Evolutionary conservation across 2,797 vertebrate genomes (phyloP).

Genomic region (Leucoraja ocellata): DNA sequence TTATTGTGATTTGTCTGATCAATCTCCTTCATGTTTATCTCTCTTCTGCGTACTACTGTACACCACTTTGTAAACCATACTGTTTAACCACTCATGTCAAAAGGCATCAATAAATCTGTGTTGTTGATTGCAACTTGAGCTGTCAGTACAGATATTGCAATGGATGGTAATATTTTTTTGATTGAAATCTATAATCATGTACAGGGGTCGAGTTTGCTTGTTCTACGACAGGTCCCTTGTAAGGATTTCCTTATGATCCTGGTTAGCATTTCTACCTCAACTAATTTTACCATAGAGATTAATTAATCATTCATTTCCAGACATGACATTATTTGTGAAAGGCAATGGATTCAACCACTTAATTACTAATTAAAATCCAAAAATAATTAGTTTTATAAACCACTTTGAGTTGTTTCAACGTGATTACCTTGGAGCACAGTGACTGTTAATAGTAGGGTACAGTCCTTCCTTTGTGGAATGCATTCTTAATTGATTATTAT

Average conservation of each 20-base stretch:
- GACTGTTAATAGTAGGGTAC: background rate
- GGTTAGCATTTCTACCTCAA: background rate
- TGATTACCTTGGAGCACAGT: background rate
- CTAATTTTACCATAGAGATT: background rate
- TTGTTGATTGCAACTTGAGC: background rate
- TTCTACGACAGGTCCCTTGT: background rate
- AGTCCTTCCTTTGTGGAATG: background rate
- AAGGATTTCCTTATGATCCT: background rate
- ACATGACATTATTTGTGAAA: background rate
- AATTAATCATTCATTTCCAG: background rate
- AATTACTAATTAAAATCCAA: background rate
- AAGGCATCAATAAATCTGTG: background rate
- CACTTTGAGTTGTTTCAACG: background rate
- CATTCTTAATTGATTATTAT: background rate
- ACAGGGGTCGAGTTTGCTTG: background rate
- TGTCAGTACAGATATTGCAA: background rate
- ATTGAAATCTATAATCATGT: background rate
- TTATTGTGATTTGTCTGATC: background rate
- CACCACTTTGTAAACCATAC: too few species aligned
- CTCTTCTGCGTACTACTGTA: background rate
- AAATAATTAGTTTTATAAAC: background rate
- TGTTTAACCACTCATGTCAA: background rate
- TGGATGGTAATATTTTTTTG: background rate
- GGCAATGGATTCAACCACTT: background rate
- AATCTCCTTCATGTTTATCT: background rate